These are phyloP conservation scores for Sturnus vulgaris DNA, from an alignment of 2,113 vertebrate species.

Conservation along the genomic window DNA sequence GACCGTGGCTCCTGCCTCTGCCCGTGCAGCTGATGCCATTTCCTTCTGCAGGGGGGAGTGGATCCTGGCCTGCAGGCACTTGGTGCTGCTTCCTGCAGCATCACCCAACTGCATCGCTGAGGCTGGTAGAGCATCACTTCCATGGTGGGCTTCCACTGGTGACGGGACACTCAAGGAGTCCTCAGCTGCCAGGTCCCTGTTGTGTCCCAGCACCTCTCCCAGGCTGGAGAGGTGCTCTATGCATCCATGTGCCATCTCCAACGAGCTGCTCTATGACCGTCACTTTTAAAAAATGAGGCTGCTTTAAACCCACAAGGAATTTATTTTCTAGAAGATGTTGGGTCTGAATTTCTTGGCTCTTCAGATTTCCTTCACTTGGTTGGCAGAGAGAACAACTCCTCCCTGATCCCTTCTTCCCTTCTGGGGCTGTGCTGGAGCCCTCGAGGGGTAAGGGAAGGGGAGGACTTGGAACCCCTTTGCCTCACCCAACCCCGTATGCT, in stretches of 20 bases:
- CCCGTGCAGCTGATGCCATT: accelerated
- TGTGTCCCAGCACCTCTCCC: neutral
- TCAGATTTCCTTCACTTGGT: neutral
- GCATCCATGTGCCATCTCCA: neutral
- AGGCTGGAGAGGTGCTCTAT: neutral
- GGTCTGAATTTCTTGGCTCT: neutral
- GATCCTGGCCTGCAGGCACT: neutral
- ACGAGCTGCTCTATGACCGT: accelerated
- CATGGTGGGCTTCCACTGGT: accelerated
- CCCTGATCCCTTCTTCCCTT: neutral
- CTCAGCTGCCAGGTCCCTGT: neutral
- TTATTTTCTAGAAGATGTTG: neutral
- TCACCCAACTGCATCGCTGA: accelerated
- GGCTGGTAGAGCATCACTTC: accelerated
- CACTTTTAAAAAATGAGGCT: accelerated
- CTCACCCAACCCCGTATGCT: neutral
- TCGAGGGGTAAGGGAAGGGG: accelerated
- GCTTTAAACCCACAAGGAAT: neutral
- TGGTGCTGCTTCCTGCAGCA: neutral
- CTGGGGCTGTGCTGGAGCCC: neutral
- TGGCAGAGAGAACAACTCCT: neutral
- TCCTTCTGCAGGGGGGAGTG: neutral
- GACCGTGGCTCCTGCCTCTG: neutral
- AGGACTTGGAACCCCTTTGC: neutral
- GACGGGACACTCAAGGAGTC: neutral